Conservation (phyloP, 2,797 vertebrate genomes). For the Neosilurus hyrtlii region DNA sequence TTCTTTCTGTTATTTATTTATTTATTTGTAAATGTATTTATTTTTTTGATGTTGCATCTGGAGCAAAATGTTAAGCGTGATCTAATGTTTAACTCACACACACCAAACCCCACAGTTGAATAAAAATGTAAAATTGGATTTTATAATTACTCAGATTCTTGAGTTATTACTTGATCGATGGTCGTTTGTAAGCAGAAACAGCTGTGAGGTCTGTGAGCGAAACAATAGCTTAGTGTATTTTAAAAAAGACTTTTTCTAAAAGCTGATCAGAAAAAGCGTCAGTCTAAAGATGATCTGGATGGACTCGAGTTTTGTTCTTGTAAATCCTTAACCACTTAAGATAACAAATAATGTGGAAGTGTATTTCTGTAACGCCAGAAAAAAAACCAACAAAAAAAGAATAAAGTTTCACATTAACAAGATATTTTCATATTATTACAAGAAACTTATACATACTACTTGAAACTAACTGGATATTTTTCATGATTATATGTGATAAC, state of each 20-base stretch:
- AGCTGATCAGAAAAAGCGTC: background rate
- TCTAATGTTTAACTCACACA: constrained; percentile 20
- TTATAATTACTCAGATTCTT: constrained; percentile 13
- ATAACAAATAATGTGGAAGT: background rate
- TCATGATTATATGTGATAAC: no score
- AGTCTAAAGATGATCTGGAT: background rate
- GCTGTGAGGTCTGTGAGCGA: constrained; percentile 10
- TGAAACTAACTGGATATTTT: no score
- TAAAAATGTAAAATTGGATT: constrained; percentile 11
- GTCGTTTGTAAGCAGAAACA: constrained; percentile 10
- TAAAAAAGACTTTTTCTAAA: background rate
- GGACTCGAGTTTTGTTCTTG: background rate
- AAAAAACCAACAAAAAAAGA: no score
- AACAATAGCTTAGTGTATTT: constrained; percentile 8
- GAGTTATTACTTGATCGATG: constrained; percentile 1
- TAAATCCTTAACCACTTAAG: background rate
- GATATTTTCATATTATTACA: no score
- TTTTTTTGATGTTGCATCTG: constrained; percentile 3
- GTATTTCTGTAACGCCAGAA: no score
- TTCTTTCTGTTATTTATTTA: no score
- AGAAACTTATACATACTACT: no score
- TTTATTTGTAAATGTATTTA: no score
- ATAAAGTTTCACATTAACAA: no score
- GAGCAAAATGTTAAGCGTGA: constrained; percentile 5
- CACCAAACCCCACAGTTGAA: constrained; percentile 13